Evolutionary conservation across 1,140 invertebrate species (phyloP).

Genomic region (Sycophila sp.): DNA sequence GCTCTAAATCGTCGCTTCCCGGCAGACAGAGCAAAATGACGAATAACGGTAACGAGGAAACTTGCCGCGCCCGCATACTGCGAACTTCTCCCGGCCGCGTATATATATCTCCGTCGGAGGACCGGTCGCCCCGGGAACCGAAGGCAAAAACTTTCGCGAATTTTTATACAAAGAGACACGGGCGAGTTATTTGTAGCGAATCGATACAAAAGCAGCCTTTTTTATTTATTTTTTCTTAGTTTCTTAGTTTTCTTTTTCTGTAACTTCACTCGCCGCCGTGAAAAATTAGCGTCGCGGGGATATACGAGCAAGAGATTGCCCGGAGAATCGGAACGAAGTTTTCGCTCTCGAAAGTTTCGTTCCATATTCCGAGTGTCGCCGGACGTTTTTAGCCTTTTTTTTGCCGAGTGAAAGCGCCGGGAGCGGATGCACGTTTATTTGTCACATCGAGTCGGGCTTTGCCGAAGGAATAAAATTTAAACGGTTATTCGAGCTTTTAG

Average conservation of each 20-base stretch:
- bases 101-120: background rate
- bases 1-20: conserved; percentile 10
- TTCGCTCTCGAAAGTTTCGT: no score
- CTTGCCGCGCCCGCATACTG: conserved; percentile 3
- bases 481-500: no score
- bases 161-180: conserved; percentile 1
- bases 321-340: no score
- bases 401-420: no score
- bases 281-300: no score
- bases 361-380: no score
- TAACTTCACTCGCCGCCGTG: background rate
- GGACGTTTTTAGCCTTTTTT: no score
- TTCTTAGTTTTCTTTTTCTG: background rate
- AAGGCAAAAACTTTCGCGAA: background rate
- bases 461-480: no score
- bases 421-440: no score
- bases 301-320: no score
- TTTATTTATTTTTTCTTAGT: background rate
- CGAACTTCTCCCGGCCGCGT: background rate
- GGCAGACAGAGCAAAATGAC: conserved; percentile 22
- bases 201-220: background rate
- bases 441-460: no score
- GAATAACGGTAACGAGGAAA: conserved; percentile 35
- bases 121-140: background rate
- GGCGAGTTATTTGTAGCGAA: no score